Evolutionary conservation across 2,113 vertebrate genomes (phyloP).

Genomic region (Urocynchramus pylzowi): DNA sequence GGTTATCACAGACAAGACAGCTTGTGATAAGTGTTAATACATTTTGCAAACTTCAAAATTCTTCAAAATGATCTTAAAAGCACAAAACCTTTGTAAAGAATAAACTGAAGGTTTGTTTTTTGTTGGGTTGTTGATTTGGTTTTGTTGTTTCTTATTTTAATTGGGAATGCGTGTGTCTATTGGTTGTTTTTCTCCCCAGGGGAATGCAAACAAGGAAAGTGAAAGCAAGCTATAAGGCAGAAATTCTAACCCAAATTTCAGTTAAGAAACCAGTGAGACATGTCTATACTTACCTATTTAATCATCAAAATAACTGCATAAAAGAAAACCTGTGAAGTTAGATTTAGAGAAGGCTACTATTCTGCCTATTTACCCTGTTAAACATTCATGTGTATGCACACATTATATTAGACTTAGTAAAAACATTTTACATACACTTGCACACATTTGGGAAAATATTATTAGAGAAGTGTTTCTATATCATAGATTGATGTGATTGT

Average conservation of each 20-base stretch:
- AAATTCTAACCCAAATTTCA: neutral
- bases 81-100: neutral
- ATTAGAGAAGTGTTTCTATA: neutral
- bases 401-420: neutral
- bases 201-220: neutral
- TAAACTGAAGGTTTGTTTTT: neutral
- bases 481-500: neutral
- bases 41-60: neutral
- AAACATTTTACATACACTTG: neutral
- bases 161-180: neutral
- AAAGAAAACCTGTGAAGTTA: neutral
- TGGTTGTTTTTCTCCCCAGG: neutral
- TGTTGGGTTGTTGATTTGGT: neutral
- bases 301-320: neutral
- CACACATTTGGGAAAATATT: neutral
- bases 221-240: neutral
- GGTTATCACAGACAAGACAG: neutral
- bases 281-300: neutral
- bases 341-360: neutral
- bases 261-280: neutral
- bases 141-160: neutral
- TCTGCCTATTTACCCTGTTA: neutral
- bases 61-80: neutral
- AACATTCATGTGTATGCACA: neutral
- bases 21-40: neutral